Conservation (phyloP, 2,888 invertebrate species). For the Cosmia pyralina region DNA sequence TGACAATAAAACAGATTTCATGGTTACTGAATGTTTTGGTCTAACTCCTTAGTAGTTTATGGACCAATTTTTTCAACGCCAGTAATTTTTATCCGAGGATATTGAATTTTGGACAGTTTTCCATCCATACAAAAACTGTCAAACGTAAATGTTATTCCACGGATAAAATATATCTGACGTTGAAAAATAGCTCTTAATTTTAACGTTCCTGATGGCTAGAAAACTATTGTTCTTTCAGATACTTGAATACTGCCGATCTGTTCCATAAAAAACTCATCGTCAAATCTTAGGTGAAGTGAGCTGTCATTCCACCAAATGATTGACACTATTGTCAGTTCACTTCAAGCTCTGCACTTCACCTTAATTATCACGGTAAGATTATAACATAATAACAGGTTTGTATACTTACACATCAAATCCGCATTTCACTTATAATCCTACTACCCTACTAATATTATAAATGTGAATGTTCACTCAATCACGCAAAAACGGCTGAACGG, state of each 20-base stretch:
- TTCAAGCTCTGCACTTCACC: no score
- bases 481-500: no score
- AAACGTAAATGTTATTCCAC: background rate
- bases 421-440: background rate
- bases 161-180: background rate
- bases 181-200: background rate
- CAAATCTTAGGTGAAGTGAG: no score
- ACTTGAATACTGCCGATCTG: no score
- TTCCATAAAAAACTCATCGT: no score
- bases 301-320: no score
- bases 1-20: background rate
- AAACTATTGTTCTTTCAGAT: background rate
- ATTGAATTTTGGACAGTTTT: background rate
- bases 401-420: background rate
- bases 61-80: background rate
- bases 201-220: background rate
- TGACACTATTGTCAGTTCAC: no score
- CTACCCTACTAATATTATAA: no score
- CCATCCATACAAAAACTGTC: background rate
- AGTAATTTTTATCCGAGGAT: background rate
- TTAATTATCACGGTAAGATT: no score
- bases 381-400: background rate
- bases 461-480: no score
- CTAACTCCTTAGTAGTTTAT: background rate
- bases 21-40: background rate